phyloP scores from a whole-genome alignment of 2,113 vertebrate species.

The Felis catus region F.catus_Fca126_mat1.0 CM031421.1:72020001-72020500 shows the following conservation, averaged over 20 bases:
- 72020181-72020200: constrained; percentile 68
- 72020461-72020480: not conserved
- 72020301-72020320: not conserved
- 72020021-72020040: constrained; percentile 79
- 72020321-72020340: not conserved
- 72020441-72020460: not conserved
- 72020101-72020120: constrained; percentile 66
- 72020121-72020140: constrained; percentile 72
- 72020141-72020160: constrained; percentile 61
- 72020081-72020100: constrained; percentile 69
- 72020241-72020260: not conserved
- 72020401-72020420: not conserved
- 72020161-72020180: constrained; percentile 78
- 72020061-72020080: constrained; percentile 74
- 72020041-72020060: constrained; percentile 70
- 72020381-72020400: not conserved
- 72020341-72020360: not conserved
- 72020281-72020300: not conserved
- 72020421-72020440: not conserved
- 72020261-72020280: not conserved
- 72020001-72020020: constrained; percentile 78
- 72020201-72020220: constrained; percentile 34
- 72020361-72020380: constrained; percentile 3
- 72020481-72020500: not conserved
- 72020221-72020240: constrained; percentile 22